Evolutionary conservation across 2,888 invertebrate species (phyloP), one percentile per base, ranked within the genome.

Genomic region (Caenorhabditis imperialis): DNA sequence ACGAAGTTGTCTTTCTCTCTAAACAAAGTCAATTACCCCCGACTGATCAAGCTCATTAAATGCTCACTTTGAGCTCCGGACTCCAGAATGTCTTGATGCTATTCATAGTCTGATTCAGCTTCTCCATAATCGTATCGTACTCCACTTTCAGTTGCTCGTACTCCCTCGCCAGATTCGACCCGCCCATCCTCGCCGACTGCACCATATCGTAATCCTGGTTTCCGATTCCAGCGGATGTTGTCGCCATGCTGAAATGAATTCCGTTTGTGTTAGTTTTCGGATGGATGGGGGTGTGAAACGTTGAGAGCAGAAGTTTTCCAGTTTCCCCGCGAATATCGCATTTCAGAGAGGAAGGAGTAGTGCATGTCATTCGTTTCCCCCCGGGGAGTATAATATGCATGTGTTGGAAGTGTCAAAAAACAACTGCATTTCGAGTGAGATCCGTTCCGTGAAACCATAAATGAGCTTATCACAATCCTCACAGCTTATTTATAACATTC

Each of bases 31-130:
- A 30, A 30, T 30, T 30, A 30, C 30, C n/a, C n/a, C n/a, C n/a
- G n/a, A n/a, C n/a, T 33, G 14, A 10, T 16, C 22, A 53, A 18
- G 3, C 22, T 12, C 37, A 10, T 5, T 5, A 12, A 16, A 16
- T 35, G 58, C 75, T 91, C 98, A 76, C 76, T 91, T 99, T 99
- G 89, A 99, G 91, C 91, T 99, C 99, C 20, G 99, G 99, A 89
- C 96, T 96, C 99, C 99, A 99, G 91, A 99, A 99, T 62, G 97
- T 98, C 91, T 98, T 98, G 90, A 99, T 99, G 90, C 96, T 96
- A 91, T 98, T 97, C 97, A 99, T 99, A 88, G 82, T 81, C 62
- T 82, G 79, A 53, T 87, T 86, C 30, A 86, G 62, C 63, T 86
- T 86, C 51, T 86, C 83, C 42, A 85, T 77, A 2, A 82, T 67